These are phyloP conservation scores for Drosophila virilis DNA, from an alignment of 1,140 invertebrate genomes.

Conservation along the genomic window DNA sequence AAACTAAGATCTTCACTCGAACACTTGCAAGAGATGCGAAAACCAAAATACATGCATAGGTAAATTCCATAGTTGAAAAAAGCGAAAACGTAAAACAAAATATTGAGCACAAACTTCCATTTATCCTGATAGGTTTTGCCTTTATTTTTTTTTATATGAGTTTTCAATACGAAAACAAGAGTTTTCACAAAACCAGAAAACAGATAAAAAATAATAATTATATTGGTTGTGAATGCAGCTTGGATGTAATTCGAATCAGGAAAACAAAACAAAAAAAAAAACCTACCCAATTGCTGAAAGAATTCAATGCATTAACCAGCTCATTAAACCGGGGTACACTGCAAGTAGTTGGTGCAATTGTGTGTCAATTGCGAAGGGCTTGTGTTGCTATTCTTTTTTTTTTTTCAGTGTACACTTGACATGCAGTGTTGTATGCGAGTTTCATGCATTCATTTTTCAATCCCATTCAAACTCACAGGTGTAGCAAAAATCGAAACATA, in stretches of 20 bases:
- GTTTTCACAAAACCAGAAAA: slow-evolving; percentile 16
- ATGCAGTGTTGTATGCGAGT: not conserved
- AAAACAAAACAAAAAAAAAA: slow-evolving; percentile 52
- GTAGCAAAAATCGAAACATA: slow-evolving; percentile 76
- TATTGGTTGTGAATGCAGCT: slow-evolving; percentile 80
- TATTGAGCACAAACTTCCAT: slow-evolving; percentile 53
- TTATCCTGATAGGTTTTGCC: slow-evolving; percentile 22
- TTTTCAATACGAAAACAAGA: slow-evolving; percentile 36
- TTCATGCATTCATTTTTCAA: slow-evolving; percentile 32
- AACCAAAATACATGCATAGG: slow-evolving; percentile 34
- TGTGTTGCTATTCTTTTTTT: not conserved
- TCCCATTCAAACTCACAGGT: slow-evolving; percentile 12
- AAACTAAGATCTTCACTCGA: slow-evolving; percentile 73
- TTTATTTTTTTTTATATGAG: slow-evolving; percentile 52
- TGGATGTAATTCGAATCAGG: slow-evolving; percentile 72
- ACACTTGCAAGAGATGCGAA: slow-evolving; percentile 43
- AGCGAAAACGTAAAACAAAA: slow-evolving; percentile 39
- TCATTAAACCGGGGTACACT: slow-evolving; percentile 48
- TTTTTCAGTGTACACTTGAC: slow-evolving; percentile 51
- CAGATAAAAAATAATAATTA: slow-evolving; percentile 68
- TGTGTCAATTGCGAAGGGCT: slow-evolving; percentile 34
- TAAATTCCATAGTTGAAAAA: slow-evolving; percentile 61
- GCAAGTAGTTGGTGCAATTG: slow-evolving; percentile 18
- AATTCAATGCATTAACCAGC: slow-evolving; percentile 43
- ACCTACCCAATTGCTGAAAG: slow-evolving; percentile 67